Evolutionary conservation across 2,888 invertebrate genomes (phyloP), one percentile per base, ranked within the genome.

Genomic region (Synanthedon myopaeformis): DNA sequence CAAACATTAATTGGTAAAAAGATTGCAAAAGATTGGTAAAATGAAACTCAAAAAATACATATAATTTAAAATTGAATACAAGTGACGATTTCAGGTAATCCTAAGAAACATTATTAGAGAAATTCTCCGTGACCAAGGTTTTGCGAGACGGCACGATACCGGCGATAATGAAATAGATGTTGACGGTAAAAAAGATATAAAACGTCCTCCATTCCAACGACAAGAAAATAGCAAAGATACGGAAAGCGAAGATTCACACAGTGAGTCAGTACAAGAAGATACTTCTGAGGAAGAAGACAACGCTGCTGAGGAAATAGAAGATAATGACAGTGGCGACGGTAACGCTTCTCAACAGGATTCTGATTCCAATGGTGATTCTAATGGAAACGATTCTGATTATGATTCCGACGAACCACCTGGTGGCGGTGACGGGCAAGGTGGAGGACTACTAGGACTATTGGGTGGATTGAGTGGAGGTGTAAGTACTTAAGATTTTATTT

Each of bases 391-490:
- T 45, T 67, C 73, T 41, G 74, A 72, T 55, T 74, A 76, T 41
- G 79, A 82, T 61, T 77, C 72, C 42, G 83, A 87, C 56, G 88
- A 88, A 58, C 81, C 81, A 0, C 79, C 79, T 0, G 78, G 63
- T 11, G 71, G 70, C 17, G 85, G 86, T 1, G 88, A 87, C 53
- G 88, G 87, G 0, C 73, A 80, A 53, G 88, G 88, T 11, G 88
- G 88, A 10, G 88, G 88, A 0, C 61, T 88, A 54, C 67, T 88
- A 42, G 88, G 88, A 4, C 59, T 88, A 0, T 61, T 88, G 2
- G 84, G 85, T 51, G 82, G 86, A 53, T 65, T 87, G 4, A 87
- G 87, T 60, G 88, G 87, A 4, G 82, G 81, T 41, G 88, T 86
- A 74, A 76, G 83, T 74, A 55, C 61, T 35, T 48, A 13, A 45